Percentiles rank a stretch among this genome's conserved stretches.
These are phyloP conservation scores for Cromileptes altivelis DNA, from an alignment of 2,113 vertebrate species.

Conservation along the genomic window DNA sequence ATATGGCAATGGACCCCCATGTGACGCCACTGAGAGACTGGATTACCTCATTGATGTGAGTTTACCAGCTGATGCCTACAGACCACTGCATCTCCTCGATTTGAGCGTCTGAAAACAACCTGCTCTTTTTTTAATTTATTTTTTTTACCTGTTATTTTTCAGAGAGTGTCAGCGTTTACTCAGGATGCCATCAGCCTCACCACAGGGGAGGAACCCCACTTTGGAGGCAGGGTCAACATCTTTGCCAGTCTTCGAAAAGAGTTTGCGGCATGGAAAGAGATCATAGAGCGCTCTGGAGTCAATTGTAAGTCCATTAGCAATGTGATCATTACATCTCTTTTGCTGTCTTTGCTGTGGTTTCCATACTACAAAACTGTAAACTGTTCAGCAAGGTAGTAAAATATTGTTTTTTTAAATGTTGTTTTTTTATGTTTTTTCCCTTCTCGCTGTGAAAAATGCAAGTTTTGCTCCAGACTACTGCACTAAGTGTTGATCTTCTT, in stretches of 20 bases:
- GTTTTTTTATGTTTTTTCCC: neutral
- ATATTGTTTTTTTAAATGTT: neutral
- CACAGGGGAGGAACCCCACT: constrained; percentile 82
- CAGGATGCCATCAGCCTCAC: constrained; percentile 66
- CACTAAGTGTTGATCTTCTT: neutral
- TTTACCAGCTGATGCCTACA: neutral
- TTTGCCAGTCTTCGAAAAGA: constrained; percentile 79
- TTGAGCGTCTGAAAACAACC: neutral
- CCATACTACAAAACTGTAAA: neutral
- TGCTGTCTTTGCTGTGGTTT: neutral
- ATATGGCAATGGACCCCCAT: constrained; percentile 79
- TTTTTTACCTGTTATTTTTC: neutral
- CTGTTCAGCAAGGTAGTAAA: neutral
- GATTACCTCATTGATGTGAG: constrained; percentile 82
- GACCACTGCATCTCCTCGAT: neutral
- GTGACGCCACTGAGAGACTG: constrained; percentile 65
- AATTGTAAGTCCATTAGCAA: constrained; percentile 76
- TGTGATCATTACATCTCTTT: neutral
- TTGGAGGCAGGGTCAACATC: constrained; percentile 49
- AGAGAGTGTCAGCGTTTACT: constrained; percentile 87
- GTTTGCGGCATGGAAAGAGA: constrained; percentile 72
- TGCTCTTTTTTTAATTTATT: too few relatives aligned
- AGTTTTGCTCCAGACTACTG: neutral
- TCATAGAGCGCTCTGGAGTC: constrained; percentile 19
- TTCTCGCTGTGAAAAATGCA: neutral